Evolutionary conservation across 2,888 invertebrate genomes (phyloP).

Genomic region (Xestia c-nigrum): DNA sequence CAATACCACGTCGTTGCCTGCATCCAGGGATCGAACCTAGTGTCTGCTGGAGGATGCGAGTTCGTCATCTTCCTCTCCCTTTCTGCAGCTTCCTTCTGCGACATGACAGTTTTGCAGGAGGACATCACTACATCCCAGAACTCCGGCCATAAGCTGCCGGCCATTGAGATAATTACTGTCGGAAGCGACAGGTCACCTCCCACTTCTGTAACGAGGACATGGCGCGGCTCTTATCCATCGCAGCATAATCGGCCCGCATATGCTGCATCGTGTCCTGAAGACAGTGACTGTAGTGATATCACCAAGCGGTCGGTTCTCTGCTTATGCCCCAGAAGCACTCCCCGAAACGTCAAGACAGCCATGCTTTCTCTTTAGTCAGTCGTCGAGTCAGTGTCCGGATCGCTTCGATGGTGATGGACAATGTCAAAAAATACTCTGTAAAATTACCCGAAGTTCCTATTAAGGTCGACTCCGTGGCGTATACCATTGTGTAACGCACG

Average conservation of each 20-base stretch:
- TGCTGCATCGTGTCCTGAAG: background rate
- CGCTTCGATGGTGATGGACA: background rate
- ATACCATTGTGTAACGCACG: slow-evolving; percentile 85
- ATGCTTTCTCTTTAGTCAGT: background rate
- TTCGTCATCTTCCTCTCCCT: background rate
- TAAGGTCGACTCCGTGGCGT: slow-evolving; percentile 94
- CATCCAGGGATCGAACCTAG: too few relatives aligned
- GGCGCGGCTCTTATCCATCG: background rate
- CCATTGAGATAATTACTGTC: background rate
- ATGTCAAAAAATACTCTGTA: background rate
- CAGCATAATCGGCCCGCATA: background rate
- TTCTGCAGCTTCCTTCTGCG: background rate
- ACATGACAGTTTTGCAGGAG: background rate
- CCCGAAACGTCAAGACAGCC: background rate
- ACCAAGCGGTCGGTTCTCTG: background rate
- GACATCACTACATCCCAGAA: background rate
- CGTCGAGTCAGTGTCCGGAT: background rate
- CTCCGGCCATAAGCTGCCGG: background rate
- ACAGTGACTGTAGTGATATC: background rate
- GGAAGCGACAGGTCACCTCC: background rate
- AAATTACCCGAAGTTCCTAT: slow-evolving; percentile 94
- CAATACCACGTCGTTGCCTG: too few relatives aligned
- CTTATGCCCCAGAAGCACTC: background rate
- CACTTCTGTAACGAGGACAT: background rate
- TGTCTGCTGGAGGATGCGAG: background rate